These are phyloP conservation scores for Notothenia coriiceps DNA, from an alignment of 2,113 vertebrate species.

Conservation along the genomic window DNA sequence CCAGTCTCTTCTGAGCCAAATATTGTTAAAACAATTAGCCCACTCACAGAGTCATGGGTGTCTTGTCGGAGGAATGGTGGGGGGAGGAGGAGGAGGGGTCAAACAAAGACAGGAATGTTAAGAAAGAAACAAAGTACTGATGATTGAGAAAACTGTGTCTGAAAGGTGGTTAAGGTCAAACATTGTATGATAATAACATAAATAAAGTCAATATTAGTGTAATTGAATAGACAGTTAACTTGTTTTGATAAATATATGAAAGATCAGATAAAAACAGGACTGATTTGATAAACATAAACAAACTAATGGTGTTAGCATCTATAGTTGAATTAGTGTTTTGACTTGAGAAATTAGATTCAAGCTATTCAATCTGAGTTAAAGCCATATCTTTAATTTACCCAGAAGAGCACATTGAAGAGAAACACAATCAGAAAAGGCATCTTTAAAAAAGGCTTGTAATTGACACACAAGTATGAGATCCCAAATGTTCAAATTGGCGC, in stretches of 20 bases:
- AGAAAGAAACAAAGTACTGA: slow-evolving; percentile 29
- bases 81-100: slow-evolving; percentile 2
- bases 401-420: no score
- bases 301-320: background rate
- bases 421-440: no score
- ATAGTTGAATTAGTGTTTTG: slow-evolving; percentile 4
- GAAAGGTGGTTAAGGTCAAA: background rate
- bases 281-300: slow-evolving; percentile 27
- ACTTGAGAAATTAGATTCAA: background rate
- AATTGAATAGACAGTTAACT: slow-evolving; percentile 13
- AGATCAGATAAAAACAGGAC: slow-evolving; percentile 26
- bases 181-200: background rate
- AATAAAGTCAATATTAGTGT: background rate
- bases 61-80: slow-evolving; percentile 35
- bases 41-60: slow-evolving; percentile 64
- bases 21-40: slow-evolving; percentile 70
- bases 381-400: no score
- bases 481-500: background rate
- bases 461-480: background rate
- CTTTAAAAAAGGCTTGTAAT: background rate
- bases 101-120: slow-evolving; percentile 43
- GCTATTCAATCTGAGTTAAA: no score
- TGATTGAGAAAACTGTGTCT: background rate
- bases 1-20: slow-evolving; percentile 49
- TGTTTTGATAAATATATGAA: slow-evolving; percentile 22